Evolutionary conservation across 2,113 vertebrate species (phyloP), one percentile per base, ranked within the genome.

Genomic region (Loxodonta africana): DNA sequence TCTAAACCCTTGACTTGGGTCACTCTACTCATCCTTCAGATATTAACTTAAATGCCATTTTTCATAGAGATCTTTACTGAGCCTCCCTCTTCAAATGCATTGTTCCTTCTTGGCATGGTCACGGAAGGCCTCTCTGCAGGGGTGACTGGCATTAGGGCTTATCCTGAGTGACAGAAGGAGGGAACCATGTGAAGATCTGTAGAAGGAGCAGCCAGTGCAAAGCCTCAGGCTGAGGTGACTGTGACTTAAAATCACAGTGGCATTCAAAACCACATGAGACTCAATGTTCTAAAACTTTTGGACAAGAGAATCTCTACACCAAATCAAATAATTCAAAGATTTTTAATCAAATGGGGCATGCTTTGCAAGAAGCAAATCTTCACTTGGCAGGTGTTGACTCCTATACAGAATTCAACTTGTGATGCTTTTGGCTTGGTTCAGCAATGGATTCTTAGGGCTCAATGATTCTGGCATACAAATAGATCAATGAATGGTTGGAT

Each of bases 321-420:
- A 30, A 91, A n/a, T 80, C 88, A 71, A 30, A 65, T 69, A 88
- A 63, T 91, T 73, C 28, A 81, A 15, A 88, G 28, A 84, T 82
- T 65, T 91, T 88, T 81, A 44, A 74, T 44, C 88, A 88, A 62
- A 84, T 28, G 14, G 63, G 80, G 8, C 28, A 4, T 69, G n/a
- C 71, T 77, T 94, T 90, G 12, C 46, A 84, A 67, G 90, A 93
- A 84, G 28, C 46, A 87, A 25, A 41, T 77, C 67, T 86, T 44
- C 25, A 15, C 33, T 86, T 37, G 60, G 1, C 37, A 71, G 44
- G 69, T n/a, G 37, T 73, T 2, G 10, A 48, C 30, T 93, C 74
- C 67, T 77, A n/a, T 77, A 71, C 25, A 53, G 18, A 2, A 81
- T 96, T 91, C 57, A 67, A 14, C 11, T 53, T 81, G 28, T 82